A percentile compares a stretch with the other conserved stretches of the same genome.
Evolutionary conservation across 2,113 vertebrate species (phyloP).

Genomic region (Sinocyclocheilus maitianheensis): DNA sequence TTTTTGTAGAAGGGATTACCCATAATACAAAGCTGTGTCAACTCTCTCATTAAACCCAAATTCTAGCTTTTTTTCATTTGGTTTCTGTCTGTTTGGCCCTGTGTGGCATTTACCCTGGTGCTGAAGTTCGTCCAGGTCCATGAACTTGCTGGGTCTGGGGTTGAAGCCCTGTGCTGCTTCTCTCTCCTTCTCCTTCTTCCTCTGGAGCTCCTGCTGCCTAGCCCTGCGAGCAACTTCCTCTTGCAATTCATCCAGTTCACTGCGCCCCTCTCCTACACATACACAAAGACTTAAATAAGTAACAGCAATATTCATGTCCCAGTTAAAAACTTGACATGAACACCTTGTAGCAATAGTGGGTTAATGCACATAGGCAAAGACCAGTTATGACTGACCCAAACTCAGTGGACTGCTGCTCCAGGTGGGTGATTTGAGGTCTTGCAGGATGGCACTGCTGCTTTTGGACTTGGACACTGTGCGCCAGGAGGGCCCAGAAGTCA

Average conservation of each 20-base stretch:
- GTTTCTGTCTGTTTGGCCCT: background rate
- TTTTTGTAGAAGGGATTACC: background rate
- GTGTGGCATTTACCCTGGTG: conserved; percentile 82
- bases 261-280: conserved; percentile 71
- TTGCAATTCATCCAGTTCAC: conserved; percentile 94
- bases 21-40: no score
- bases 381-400: conserved; percentile 63
- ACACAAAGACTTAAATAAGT: conserved; percentile 25
- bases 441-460: conserved; percentile 90
- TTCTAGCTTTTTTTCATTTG: background rate
- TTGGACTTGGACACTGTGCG: conserved; percentile 94
- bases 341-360: background rate
- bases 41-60: background rate
- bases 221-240: conserved; percentile 93
- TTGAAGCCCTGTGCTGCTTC: conserved; percentile 95
- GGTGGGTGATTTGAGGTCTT: conserved; percentile 70
- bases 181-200: conserved; percentile 87
- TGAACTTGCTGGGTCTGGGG: conserved; percentile 94
- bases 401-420: conserved; percentile 66
- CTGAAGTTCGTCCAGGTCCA: conserved; percentile 98
- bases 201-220: conserved; percentile 87
- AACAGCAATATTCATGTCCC: background rate
- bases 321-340: background rate
- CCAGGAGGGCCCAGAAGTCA: conserved; percentile 91
- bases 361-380: background rate